Conservation (phyloP, 2,888 invertebrate genomes). For the Argyresthia goedartella region DNA sequence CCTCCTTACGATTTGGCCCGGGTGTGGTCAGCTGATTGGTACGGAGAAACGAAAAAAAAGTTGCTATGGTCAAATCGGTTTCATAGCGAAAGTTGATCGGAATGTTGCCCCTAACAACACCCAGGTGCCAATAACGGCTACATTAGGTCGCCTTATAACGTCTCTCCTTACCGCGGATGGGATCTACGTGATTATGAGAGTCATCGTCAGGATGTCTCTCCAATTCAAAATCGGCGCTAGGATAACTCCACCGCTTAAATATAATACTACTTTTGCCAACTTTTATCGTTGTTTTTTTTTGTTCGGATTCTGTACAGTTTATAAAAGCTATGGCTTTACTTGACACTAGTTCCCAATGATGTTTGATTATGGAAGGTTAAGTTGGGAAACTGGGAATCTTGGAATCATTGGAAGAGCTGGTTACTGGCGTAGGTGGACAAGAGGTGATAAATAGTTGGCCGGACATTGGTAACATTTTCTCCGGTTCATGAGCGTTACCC, state of each 20-base stretch:
- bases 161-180: too few relatives aligned
- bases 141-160: neutral
- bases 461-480: neutral
- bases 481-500: neutral
- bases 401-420: neutral
- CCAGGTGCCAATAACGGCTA: too few relatives aligned
- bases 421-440: neutral
- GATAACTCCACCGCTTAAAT: too few relatives aligned
- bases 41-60: too few relatives aligned
- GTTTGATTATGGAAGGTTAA: neutral
- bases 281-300: neutral
- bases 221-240: neutral
- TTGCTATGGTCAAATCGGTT: too few relatives aligned
- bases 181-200: neutral
- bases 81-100: too few relatives aligned
- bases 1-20: too few relatives aligned
- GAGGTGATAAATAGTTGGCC: neutral
- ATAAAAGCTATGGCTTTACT: neutral
- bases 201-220: neutral
- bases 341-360: constrained; percentile 2
- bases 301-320: neutral
- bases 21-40: too few relatives aligned
- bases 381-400: neutral
- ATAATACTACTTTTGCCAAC: neutral
- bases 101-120: too few relatives aligned